Conservation (phyloP, 30 jellyfish, hydroid and myxozoan genomes). For the Aurelia aurita complex sp. Pacific region DNA sequence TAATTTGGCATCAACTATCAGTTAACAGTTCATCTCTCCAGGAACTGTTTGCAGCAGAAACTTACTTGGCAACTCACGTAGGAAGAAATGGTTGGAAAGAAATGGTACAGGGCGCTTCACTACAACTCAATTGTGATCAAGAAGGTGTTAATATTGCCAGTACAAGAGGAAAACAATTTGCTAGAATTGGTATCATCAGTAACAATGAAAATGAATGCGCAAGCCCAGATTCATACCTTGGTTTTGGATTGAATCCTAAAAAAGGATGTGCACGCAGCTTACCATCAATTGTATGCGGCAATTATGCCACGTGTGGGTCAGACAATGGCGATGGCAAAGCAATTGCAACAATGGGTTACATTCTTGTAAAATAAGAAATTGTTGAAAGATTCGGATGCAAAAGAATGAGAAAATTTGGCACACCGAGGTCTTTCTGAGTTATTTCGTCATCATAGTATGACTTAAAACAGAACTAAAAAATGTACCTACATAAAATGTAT, state of each 20-base stretch:
- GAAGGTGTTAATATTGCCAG: slow-evolving; percentile 12
- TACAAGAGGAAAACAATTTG: background rate
- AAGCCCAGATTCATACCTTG: slow-evolving; percentile 8
- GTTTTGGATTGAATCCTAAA: background rate
- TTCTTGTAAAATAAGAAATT: too few species aligned
- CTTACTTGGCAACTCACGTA: background rate
- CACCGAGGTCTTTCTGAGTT: too few species aligned
- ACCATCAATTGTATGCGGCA: too few species aligned
- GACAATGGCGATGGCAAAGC: too few species aligned
- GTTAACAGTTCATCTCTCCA: slow-evolving; percentile 10
- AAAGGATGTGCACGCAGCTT: too few species aligned
- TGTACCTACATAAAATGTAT: too few species aligned
- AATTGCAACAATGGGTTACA: too few species aligned
- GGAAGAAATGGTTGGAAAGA: slow-evolving; percentile 16
- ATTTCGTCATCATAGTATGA: too few species aligned
- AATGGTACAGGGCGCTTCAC: background rate
- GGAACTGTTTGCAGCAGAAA: background rate
- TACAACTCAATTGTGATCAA: slow-evolving; percentile 23
- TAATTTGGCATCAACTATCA: background rate
- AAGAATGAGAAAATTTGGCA: too few species aligned
- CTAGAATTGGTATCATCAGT: slow-evolving; percentile 11
- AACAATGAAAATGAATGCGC: slow-evolving; percentile 5
- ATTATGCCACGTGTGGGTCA: too few species aligned
- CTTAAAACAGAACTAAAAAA: too few species aligned
- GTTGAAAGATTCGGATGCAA: too few species aligned